phyloP scores from a whole-genome alignment of 2,888 invertebrate genomes.

The Drosophila neotestacea region DNA sequence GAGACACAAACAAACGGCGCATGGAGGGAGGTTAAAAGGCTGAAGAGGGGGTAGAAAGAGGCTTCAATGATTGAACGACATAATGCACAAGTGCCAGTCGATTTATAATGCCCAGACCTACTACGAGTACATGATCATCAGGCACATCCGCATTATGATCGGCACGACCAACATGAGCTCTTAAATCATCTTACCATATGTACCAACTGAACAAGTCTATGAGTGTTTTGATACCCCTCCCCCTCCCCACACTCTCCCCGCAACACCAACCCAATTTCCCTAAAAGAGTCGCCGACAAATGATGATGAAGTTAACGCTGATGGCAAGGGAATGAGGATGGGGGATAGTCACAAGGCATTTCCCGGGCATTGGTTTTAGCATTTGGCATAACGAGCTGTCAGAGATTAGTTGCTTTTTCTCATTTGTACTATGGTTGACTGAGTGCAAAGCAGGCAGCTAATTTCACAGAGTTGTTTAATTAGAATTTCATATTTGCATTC shows the following conservation, averaged over 20 bases:
- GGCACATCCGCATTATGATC: conserved; percentile 71
- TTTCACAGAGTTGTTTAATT: not conserved
- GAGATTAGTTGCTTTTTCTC: conserved; percentile 46
- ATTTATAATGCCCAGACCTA: conserved; percentile 59
- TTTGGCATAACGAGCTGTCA: conserved; percentile 67
- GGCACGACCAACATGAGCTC: conserved; percentile 43
- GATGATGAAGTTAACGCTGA: conserved; percentile 65
- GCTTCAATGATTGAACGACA: conserved; percentile 61
- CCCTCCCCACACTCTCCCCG: not conserved
- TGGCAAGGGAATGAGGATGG: not conserved
- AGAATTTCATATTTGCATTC: not conserved
- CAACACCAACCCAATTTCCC: conserved; percentile 24
- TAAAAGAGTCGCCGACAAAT: conserved; percentile 70
- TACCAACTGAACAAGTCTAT: conserved; percentile 33
- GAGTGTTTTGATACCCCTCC: conserved; percentile 44
- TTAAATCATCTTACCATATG: conserved; percentile 75
- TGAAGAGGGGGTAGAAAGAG: not conserved
- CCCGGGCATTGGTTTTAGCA: conserved; percentile 45
- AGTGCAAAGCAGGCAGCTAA: conserved; percentile 20
- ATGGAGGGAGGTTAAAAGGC: too few species aligned
- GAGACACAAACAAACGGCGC: conserved; percentile 22
- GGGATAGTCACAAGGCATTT: conserved; percentile 16
- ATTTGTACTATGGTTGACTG: conserved; percentile 47
- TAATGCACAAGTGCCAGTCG: conserved; percentile 77
- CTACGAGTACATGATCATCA: conserved; percentile 39